Percentiles rank a stretch among this genome's conserved stretches.
Evolutionary conservation across 2,113 vertebrate species (phyloP).

Genomic region (Epinephelus cyanopodus): DNA sequence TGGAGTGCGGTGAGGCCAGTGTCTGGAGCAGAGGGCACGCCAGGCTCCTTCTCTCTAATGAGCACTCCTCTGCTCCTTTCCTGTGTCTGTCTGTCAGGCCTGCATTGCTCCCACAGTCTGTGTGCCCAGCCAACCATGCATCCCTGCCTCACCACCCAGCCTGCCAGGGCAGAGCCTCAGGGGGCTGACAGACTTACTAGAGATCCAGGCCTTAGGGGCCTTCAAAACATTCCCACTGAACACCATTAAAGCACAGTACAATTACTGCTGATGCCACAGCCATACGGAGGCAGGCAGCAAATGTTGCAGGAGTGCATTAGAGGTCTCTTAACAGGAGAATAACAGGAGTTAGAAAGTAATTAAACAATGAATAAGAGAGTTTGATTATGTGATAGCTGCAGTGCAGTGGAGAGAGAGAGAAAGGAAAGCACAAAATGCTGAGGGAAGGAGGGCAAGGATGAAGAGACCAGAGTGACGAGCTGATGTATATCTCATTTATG

Average conservation of each 20-base stretch:
- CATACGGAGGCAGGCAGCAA: constrained; percentile 6
- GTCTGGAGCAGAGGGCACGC: constrained; percentile 69
- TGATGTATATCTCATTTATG: constrained; percentile 56
- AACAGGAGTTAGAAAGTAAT: constrained; percentile 58
- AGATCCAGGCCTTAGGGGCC: constrained; percentile 73
- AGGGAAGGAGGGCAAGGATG: constrained; percentile 17
- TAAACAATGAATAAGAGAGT: constrained; percentile 48
- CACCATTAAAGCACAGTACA: constrained; percentile 53
- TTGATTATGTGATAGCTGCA: constrained; percentile 48
- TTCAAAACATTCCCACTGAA: constrained; percentile 65
- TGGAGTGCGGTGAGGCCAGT: constrained; percentile 62
- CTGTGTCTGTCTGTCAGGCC: constrained; percentile 69
- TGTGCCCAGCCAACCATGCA: constrained; percentile 72
- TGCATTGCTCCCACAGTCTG: constrained; percentile 50
- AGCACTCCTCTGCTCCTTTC: constrained; percentile 59
- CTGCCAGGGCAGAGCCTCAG: constrained; percentile 61
- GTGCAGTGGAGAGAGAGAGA: constrained; percentile 24
- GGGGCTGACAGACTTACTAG: constrained; percentile 68
- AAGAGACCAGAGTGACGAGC: constrained; percentile 20
- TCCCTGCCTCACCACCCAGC: constrained; percentile 62
- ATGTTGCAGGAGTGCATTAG: constrained; percentile 51
- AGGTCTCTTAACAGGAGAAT: constrained; percentile 58
- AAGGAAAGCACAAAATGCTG: background rate
- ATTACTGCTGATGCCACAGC: constrained; percentile 58
- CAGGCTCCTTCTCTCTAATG: constrained; percentile 69